Evolutionary conservation across 1,140 invertebrate species (phyloP), one percentile per base, ranked within the genome.

Genomic region (Penaeus vannamei): DNA sequence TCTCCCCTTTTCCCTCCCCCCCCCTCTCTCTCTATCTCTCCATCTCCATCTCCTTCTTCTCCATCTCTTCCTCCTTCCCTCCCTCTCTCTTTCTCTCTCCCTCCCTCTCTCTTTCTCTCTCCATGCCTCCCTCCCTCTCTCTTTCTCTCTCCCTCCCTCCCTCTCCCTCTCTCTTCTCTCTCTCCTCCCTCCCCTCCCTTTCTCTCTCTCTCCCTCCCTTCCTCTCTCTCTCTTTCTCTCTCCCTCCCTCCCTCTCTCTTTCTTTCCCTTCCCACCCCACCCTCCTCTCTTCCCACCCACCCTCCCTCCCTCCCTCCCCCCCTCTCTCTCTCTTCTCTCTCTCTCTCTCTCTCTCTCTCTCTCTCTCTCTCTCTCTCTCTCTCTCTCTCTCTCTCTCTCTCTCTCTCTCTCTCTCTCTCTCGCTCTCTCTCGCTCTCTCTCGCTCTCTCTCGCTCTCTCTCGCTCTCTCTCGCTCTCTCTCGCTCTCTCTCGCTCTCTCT

Each of bases 11-110:
- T 80, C 77, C 32, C 29, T 36, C 29, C 42, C 77, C 42, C 77
- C 32, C 29, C 42, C 77, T 32, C 77, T 80, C 77, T 80, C 77
- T 80, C 77, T 80, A n/a, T 72, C 66, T 72, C 66, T 72, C 66
- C 20, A 7, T 72, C 66, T 72, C 66, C 20, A 2, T 36, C 36
- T 36, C 36, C 5, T 5, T 36, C 36, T 36, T 17, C 19, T 17
- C 19, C 64, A 12, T 4, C 19, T 7, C 19, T 0, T 42, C 19
- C n/a, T 1, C 4, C 29, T 80, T 1, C 5, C 32, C 42, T 4
- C 22, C 80, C 53, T 42, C 53, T 20, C 22, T 42, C 22, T 32
- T n/a, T 26, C 22, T 0, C 26, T 1, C 17, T 42, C 53, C 10
- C 26, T 26, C 59, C 42, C 7, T 59, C 22, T 59, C 17, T 1